Base-by-base conservation (phyloP, 2,113 vertebrate genomes). In the Pelodiscus sinensis region DNA sequence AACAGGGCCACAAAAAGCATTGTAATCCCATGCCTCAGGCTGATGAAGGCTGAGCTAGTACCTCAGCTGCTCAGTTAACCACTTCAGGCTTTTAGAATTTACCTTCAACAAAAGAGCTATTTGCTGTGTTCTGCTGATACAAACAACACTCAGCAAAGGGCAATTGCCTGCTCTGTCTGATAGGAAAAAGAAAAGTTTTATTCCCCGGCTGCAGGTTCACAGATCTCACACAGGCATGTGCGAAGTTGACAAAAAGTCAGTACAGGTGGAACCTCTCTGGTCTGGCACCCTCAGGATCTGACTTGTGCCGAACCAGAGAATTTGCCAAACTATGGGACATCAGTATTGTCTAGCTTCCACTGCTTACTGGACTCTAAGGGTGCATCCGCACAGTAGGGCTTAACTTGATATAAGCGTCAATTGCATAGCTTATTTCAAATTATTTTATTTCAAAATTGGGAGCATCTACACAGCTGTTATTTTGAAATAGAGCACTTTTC, bases 1-100 rank as follows among this genome's bases (percentile, higher is more conserved):
- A 92, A 79, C 87, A 94, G 81, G 92, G 90, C 90, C 84, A 94
- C 89, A 91, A 92, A 93, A 96, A 94, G 19, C 86, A 84, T 21
- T 84, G 29, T 96, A 94, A 96, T 96, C 87, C 92, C 95, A 58
- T 5, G 52, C 84, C 87, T 68, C 2, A 0, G 4, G 90, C 94
- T 92, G 93, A 82, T 44, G 58, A 83, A 92, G 83, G 68, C 62
- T 96, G 85, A 96, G 75, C 44, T 51, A 15, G 16, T 79, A 75
- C 29, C 86, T 89, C 27, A 38, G 50, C 78, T 13, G 0, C 86
- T 89, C 35, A 3, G 89, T 90, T 96, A 78, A 92, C 80, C 86
- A 88, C 79, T 90, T 57, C 44, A 27, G 92, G 81, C 50, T 82
- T 18, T 68, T 51, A 88, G 84, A 88, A n/a, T 38, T 51, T 85